Evolutionary conservation across 2,113 vertebrate species (phyloP).

Genomic region (Perccottus glenii): DNA sequence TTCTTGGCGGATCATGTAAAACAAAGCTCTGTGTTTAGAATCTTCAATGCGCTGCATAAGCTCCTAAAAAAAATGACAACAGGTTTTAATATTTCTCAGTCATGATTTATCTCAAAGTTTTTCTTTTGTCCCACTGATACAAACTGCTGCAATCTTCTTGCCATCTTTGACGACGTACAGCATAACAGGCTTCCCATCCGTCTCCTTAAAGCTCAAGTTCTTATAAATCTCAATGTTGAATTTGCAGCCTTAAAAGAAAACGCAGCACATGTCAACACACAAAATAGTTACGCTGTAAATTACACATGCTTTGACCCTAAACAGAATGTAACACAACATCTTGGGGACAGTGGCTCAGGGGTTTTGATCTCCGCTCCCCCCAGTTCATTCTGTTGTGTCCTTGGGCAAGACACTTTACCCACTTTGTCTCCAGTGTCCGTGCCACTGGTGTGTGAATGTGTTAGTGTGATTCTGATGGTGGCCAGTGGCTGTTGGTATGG

Average conservation of each 20-base stretch:
- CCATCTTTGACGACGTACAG: background rate
- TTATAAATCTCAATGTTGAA: conserved; percentile 22
- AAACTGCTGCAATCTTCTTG: conserved; percentile 25
- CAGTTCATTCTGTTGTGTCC: too few relatives aligned
- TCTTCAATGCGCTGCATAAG: rapidly evolving
- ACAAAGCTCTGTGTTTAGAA: conserved; percentile 10
- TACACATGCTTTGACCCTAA: too few relatives aligned
- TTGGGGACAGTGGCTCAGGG: too few relatives aligned
- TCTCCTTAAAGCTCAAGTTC: rapidly evolving
- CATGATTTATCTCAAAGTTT: background rate
- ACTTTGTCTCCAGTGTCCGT: too few relatives aligned
- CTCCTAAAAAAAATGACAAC: conserved; percentile 20
- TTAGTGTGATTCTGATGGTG: too few relatives aligned
- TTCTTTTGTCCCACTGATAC: background rate
- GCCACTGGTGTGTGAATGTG: too few relatives aligned
- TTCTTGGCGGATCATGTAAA: rapidly evolving
- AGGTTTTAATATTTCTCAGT: background rate
- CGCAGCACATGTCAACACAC: background rate
- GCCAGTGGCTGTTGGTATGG: too few relatives aligned
- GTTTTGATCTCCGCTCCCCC: too few relatives aligned
- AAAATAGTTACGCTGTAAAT: background rate
- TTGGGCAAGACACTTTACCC: too few relatives aligned
- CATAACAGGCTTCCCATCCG: conserved; percentile 8
- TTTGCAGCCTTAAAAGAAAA: conserved; percentile 23
- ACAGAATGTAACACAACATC: too few relatives aligned